Evolutionary conservation across 2,113 vertebrate species (phyloP).

Genomic region (Hippolais icterina): DNA sequence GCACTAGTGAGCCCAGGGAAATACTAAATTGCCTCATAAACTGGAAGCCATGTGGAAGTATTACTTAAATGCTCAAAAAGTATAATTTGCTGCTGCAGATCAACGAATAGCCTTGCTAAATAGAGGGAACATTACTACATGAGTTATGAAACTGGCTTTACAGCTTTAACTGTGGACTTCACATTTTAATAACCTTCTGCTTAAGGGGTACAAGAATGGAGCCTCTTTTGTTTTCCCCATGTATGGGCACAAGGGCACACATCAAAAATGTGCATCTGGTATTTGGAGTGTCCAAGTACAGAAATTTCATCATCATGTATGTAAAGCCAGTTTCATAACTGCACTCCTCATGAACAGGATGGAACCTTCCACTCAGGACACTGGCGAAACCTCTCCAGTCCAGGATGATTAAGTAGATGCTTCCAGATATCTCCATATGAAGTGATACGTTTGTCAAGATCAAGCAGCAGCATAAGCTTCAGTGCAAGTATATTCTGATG

Average conservation of each 20-base stretch:
- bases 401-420: not conserved
- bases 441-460: not conserved
- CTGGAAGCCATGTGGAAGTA: constrained; percentile 48
- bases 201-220: not conserved
- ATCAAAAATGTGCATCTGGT: not conserved
- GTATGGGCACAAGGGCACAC: not conserved
- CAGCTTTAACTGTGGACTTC: not conserved
- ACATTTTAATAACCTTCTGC: not conserved
- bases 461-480: not conserved
- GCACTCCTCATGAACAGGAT: fast-evolving
- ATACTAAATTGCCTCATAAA: constrained; percentile 59
- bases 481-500: not conserved
- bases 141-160: constrained; percentile 40
- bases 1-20: constrained; percentile 42
- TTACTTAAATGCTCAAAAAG: constrained; percentile 53
- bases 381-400: not conserved
- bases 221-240: not conserved
- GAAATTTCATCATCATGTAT: not conserved
- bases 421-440: not conserved
- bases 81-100: constrained; percentile 49
- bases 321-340: not conserved
- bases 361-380: not conserved
- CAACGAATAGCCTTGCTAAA: constrained; percentile 28
- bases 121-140: constrained; percentile 3
- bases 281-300: not conserved